These are phyloP conservation scores for Drosophila willistoni DNA, from an alignment of 1,140 invertebrate species.

Conservation along the genomic window DNA sequence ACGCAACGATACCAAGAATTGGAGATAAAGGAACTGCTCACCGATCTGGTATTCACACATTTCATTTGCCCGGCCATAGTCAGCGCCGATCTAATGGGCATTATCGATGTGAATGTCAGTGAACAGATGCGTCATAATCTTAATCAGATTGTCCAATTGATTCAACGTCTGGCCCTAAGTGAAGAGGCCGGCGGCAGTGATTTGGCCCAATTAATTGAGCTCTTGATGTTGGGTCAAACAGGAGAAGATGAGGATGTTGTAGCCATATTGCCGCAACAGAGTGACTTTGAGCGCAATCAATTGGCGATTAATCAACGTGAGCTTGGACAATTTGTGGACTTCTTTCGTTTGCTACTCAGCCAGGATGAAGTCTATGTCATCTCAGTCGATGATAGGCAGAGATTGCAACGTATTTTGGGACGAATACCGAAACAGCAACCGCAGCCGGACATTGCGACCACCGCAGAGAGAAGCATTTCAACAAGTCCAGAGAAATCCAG, in stretches of 20 bases:
- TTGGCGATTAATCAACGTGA: conserved; percentile 89
- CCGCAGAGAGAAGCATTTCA: conserved; percentile 17
- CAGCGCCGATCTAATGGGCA: conserved; percentile 97
- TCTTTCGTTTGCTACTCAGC: conserved; percentile 72
- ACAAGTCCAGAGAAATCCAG: conserved; percentile 33
- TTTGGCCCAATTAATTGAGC: conserved; percentile 89
- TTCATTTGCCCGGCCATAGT: conserved; percentile 98
- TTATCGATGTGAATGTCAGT: conserved; percentile 96
- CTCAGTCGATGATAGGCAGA: conserved; percentile 66
- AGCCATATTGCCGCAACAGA: conserved; percentile 84
- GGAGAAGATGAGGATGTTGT: conserved; percentile 85
- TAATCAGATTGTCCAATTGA: conserved; percentile 94
- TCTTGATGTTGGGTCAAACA: conserved; percentile 85
- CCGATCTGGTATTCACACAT: conserved; percentile 95
- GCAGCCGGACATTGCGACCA: neutral
- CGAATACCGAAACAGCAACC: conserved; percentile 56
- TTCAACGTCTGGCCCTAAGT: conserved; percentile 94
- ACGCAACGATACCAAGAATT: conserved; percentile 86
- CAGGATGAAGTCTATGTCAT: conserved; percentile 67
- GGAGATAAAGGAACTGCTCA: conserved; percentile 92
- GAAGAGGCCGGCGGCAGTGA: conserved; percentile 91
- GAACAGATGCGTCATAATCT: conserved; percentile 96
- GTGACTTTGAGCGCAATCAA: conserved; percentile 86
- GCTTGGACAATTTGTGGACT: conserved; percentile 86
- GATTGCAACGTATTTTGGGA: conserved; percentile 67